phyloP scores from a whole-genome alignment of 2,113 vertebrate species.

The Etia nguti region DNA sequence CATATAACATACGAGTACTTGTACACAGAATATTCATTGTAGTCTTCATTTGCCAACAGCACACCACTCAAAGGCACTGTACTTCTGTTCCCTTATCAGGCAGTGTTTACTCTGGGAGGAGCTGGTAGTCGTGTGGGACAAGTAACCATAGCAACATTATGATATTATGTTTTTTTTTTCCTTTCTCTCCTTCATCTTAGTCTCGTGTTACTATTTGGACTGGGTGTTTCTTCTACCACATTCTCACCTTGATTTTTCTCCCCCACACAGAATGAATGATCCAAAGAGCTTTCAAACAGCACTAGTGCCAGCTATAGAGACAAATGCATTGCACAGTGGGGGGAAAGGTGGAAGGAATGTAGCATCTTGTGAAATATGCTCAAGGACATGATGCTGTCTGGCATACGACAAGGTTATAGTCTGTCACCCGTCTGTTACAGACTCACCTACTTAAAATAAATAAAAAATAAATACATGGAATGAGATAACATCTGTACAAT shows the following conservation, averaged over 20 bases:
- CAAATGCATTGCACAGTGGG: slow-evolving; percentile 10
- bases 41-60: background rate
- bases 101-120: background rate
- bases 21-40: background rate
- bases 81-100: background rate
- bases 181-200: background rate
- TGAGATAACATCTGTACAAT: background rate
- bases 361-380: slow-evolving; percentile 42
- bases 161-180: background rate
- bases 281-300: slow-evolving; percentile 6
- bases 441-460: background rate
- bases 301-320: background rate
- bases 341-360: slow-evolving; percentile 2
- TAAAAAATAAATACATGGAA: background rate
- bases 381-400: slow-evolving; percentile 35
- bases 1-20: background rate
- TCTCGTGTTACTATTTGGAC: background rate
- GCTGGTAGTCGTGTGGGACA: background rate
- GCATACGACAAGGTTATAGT: slow-evolving; percentile 13
- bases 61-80: background rate
- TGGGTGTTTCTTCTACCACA: background rate
- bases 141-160: slow-evolving; percentile 42
- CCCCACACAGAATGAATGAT: background rate
- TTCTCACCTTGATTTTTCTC: background rate
- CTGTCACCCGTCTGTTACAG: background rate